Conservation (phyloP, 2,888 invertebrate species). For the Sinohyriopsis cumingii region DNA sequence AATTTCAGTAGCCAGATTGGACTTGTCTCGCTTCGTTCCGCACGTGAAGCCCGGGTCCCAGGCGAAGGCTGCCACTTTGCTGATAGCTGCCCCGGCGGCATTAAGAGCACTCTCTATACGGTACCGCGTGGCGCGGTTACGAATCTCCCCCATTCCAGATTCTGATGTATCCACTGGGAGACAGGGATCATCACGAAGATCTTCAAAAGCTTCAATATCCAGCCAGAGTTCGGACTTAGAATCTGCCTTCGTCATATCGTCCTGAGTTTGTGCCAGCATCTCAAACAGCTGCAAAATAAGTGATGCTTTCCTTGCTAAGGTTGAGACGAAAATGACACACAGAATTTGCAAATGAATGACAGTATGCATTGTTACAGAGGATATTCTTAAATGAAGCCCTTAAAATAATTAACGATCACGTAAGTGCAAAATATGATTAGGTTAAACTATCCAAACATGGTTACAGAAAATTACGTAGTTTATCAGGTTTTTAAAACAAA, state of each 20-base stretch:
- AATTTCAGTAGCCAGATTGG: conserved; percentile 44
- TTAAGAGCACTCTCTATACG: conserved; percentile 53
- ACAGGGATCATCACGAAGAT: conserved; percentile 52
- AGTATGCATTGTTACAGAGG: no score
- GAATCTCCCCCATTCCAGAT: conserved; percentile 46
- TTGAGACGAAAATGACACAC: neutral
- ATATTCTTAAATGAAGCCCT: no score
- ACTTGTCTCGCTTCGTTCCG: conserved; percentile 28
- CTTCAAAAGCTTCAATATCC: conserved; percentile 57
- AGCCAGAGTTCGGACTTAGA: conserved; percentile 51
- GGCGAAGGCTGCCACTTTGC: conserved; percentile 54
- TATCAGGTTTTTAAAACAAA: no score
- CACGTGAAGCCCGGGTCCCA: conserved; percentile 63
- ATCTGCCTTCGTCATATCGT: conserved; percentile 13
- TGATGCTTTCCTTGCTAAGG: neutral
- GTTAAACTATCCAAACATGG: no score
- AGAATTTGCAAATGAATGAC: neutral
- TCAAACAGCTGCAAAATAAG: conserved; percentile 34
- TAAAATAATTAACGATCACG: no score
- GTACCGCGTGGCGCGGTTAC: conserved; percentile 41
- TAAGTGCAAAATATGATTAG: no score
- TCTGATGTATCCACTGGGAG: conserved; percentile 46
- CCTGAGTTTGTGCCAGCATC: conserved; percentile 22
- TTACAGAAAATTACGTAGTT: no score
- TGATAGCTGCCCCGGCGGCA: conserved; percentile 43